phyloP scores from a whole-genome alignment of 2,888 invertebrate species.

The Pedicia rivosa region DNA sequence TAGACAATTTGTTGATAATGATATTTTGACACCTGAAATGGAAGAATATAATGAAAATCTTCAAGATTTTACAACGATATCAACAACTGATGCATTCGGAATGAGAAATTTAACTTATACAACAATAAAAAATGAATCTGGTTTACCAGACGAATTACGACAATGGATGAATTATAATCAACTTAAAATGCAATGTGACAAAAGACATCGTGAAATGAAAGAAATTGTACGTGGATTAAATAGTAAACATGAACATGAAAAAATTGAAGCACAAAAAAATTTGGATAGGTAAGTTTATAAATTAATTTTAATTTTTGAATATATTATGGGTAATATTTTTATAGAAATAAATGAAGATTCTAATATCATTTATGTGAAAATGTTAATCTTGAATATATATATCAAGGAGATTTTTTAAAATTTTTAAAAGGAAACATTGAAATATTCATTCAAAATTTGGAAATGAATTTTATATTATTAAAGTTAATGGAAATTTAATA shows the following conservation, averaged over 20 bases:
- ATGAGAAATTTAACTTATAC: conserved; percentile 11
- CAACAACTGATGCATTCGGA: conserved; percentile 9
- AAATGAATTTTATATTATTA: no score
- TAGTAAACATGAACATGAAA: conserved; percentile 9
- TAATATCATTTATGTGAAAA: no score
- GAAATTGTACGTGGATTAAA: conserved; percentile 9
- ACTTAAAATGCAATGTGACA: conserved; percentile 11
- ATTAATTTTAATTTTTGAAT: conserved; percentile 1
- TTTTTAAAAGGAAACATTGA: no score
- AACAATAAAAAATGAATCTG: conserved; percentile 7
- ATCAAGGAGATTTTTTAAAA: no score
- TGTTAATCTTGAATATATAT: no score
- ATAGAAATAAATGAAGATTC: no score
- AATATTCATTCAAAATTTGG: no score
- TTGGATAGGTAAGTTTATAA: conserved; percentile 11
- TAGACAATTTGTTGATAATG: conserved; percentile 9
- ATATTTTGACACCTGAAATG: conserved; percentile 8
- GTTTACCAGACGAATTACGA: conserved; percentile 12
- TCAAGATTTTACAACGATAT: conserved; percentile 9
- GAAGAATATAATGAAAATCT: conserved; percentile 8
- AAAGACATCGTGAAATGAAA: conserved; percentile 11
- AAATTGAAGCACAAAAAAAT: conserved; percentile 10
- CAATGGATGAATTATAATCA: conserved; percentile 11
- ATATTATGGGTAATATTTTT: no score
- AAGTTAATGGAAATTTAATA: no score